A percentile compares a stretch with the other conserved stretches of the same genome.
Conservation (phyloP, 2,797 vertebrate genomes). For the Telmatherina bonti region DNA sequence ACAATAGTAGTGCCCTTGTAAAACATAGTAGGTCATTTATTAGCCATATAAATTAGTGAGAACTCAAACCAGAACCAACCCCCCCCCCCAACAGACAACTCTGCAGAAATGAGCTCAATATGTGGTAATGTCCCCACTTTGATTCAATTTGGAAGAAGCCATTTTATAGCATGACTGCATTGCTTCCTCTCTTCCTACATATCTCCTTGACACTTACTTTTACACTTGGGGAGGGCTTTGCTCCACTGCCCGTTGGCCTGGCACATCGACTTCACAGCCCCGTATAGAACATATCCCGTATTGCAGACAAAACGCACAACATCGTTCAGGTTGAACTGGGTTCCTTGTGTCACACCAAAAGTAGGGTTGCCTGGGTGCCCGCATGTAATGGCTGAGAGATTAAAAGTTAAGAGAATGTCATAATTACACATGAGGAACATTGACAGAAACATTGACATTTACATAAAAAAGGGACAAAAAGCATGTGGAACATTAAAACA, state of each 20-base stretch:
- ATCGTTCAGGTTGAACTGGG: slow-evolving; percentile 95
- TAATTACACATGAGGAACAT: background rate
- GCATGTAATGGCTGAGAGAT: slow-evolving; percentile 92
- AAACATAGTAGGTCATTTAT: slow-evolving; percentile 41
- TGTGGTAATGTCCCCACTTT: slow-evolving; percentile 3
- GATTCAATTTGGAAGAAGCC: background rate
- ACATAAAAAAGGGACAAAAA: no score
- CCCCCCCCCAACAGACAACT: background rate
- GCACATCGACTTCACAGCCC: slow-evolving; percentile 88
- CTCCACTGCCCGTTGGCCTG: slow-evolving; percentile 96
- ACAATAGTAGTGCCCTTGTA: slow-evolving; percentile 43
- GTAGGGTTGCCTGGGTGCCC: slow-evolving; percentile 96
- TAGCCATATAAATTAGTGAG: slow-evolving; percentile 20
- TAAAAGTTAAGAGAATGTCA: background rate
- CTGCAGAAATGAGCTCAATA: background rate
- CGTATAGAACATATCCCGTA: slow-evolving; percentile 90
- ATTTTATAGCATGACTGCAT: background rate
- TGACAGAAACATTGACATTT: background rate
- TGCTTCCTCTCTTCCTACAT: background rate
- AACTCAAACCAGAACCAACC: slow-evolving; percentile 22
- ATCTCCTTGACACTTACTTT: slow-evolving; percentile 85
- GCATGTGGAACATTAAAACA: no score
- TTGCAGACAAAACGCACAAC: slow-evolving; percentile 92
- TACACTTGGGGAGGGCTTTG: slow-evolving; percentile 89
- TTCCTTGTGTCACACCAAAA: slow-evolving; percentile 93